These are phyloP conservation scores for Yoshiicerus persimilis DNA, from an alignment of 1,140 invertebrate species.

Conservation along the genomic window DNA sequence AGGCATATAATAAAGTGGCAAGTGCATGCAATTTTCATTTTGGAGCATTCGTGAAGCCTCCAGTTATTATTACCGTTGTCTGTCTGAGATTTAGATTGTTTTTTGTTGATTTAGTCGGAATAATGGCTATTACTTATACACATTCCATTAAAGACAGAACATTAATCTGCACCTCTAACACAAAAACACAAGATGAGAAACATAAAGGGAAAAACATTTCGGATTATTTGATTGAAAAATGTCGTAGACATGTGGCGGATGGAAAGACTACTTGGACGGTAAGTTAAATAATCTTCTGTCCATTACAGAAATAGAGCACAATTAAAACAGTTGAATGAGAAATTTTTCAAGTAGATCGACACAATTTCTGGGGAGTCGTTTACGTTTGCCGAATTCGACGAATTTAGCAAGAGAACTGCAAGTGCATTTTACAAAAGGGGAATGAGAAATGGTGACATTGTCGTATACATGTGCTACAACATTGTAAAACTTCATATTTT, in stretches of 20 bases:
- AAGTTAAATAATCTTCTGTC: no score
- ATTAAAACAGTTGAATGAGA: no score
- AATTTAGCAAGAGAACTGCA: neutral
- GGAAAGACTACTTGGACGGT: neutral
- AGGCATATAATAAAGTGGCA: no score
- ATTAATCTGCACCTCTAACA: neutral
- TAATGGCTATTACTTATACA: neutral
- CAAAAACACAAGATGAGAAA: neutral
- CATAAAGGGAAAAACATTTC: neutral
- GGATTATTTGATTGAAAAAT: neutral
- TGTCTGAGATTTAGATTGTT: no score
- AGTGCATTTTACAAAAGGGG: conserved; percentile 37
- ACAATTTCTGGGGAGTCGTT: conserved; percentile 26
- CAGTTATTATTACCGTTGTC: no score
- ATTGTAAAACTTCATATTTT: conserved; percentile 24
- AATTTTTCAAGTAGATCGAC: neutral
- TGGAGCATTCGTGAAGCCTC: no score
- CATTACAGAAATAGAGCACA: no score
- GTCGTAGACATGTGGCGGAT: neutral
- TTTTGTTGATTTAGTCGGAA: no score
- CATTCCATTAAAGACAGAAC: neutral
- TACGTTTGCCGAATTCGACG: conserved; percentile 4
- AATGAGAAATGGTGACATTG: conserved; percentile 37
- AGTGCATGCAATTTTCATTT: no score
- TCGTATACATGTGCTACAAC: conserved; percentile 33